These are phyloP conservation scores for Caenorhabditis afra DNA, from an alignment of 2,888 invertebrate genomes.

Conservation along the genomic window DNA sequence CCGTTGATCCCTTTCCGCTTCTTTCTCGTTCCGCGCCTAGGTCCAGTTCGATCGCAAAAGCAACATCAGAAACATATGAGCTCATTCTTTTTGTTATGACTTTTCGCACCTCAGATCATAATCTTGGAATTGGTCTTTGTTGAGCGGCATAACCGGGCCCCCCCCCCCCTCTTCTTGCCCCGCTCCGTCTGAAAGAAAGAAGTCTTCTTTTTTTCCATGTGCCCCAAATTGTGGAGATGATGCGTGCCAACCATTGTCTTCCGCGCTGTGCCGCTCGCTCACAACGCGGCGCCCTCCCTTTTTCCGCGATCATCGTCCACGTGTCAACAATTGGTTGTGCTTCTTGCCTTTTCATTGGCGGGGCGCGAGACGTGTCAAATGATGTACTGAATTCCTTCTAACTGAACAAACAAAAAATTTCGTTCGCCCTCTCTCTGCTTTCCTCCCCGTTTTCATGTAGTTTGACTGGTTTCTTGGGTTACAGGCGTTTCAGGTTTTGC, in stretches of 20 bases:
- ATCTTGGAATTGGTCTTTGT: conserved; percentile 27
- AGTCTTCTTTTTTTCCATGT: conserved; percentile 16
- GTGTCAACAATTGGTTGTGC: conserved; percentile 48
- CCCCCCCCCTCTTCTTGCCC: background rate
- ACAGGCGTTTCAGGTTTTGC: background rate
- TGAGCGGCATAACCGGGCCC: conserved; percentile 30
- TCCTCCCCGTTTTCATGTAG: background rate
- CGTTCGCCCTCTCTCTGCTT: background rate
- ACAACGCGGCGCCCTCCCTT: conserved; percentile 4
- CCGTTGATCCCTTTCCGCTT: background rate
- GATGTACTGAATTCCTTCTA: conserved; percentile 45
- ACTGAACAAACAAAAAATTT: conserved; percentile 32
- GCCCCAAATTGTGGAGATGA: conserved; percentile 12
- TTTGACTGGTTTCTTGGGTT: conserved; percentile 39
- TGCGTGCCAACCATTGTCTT: conserved; percentile 47
- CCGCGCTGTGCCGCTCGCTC: conserved; percentile 7
- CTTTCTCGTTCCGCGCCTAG: background rate
- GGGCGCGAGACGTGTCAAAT: conserved; percentile 44
- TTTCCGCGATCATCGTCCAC: conserved; percentile 52
- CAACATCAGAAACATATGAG: background rate
- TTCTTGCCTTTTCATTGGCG: conserved; percentile 19
- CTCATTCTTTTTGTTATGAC: conserved; percentile 1
- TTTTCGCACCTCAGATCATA: background rate
- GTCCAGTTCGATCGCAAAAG: background rate
- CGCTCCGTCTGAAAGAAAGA: conserved; percentile 13